phyloP scores from a whole-genome alignment of 2,113 vertebrate genomes.

The Theristicus caerulescens region DNA sequence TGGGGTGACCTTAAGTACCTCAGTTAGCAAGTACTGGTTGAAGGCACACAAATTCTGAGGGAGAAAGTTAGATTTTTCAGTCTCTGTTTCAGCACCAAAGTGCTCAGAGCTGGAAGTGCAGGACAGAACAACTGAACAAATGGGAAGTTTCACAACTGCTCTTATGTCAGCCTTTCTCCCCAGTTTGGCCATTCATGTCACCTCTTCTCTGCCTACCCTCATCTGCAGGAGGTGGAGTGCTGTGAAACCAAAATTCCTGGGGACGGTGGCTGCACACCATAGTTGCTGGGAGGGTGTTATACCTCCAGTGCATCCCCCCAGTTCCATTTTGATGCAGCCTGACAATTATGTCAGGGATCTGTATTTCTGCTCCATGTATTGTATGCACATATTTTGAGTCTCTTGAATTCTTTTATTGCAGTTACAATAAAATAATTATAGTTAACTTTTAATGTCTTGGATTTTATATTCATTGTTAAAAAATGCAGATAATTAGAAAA shows the following conservation, averaged over 20 bases:
- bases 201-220: background rate
- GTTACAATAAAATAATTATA: background rate
- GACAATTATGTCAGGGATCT: background rate
- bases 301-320: background rate
- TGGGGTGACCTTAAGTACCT: background rate
- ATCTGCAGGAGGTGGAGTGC: background rate
- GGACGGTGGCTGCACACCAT: accelerated
- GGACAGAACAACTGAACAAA: background rate
- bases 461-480: background rate
- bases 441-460: background rate
- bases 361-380: background rate
- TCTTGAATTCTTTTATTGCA: background rate
- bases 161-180: background rate
- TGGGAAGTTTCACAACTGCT: background rate
- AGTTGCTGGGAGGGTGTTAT: background rate
- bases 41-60: background rate
- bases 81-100: background rate
- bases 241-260: background rate
- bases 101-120: background rate
- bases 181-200: background rate
- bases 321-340: background rate
- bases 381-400: background rate
- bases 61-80: background rate
- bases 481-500: background rate
- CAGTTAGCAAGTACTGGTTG: background rate